phyloP scores from a whole-genome alignment of 2,888 invertebrate genomes.

The Drosophila neutralis region DNA sequence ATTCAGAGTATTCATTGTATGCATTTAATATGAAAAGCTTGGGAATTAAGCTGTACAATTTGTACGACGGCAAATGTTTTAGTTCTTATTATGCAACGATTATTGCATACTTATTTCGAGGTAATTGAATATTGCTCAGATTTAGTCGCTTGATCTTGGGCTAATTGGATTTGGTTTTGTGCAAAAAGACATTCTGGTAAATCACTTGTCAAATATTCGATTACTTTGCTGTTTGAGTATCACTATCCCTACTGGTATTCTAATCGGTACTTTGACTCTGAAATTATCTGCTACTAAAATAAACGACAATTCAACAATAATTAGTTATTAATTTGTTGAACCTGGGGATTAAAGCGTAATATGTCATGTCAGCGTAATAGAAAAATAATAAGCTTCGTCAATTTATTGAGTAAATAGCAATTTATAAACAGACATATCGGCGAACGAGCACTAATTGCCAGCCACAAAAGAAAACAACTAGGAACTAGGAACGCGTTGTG shows the following conservation, averaged over 20 bases:
- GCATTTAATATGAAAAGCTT: slow-evolving; percentile 37
- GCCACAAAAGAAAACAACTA: slow-evolving; percentile 14
- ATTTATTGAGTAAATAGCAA: slow-evolving; percentile 27
- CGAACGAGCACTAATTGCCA: slow-evolving; percentile 22
- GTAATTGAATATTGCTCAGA: slow-evolving; percentile 25
- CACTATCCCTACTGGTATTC: neutral
- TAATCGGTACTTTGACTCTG: neutral
- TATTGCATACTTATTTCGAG: slow-evolving; percentile 1
- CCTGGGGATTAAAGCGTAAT: slow-evolving; percentile 14
- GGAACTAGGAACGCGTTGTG: neutral
- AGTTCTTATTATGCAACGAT: slow-evolving; percentile 17
- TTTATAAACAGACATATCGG: slow-evolving; percentile 14
- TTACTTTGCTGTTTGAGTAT: neutral
- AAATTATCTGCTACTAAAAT: neutral
- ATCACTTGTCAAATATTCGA: neutral
- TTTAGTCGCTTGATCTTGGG: neutral
- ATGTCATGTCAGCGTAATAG: slow-evolving; percentile 11
- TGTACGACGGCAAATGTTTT: slow-evolving; percentile 2
- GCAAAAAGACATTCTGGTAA: neutral
- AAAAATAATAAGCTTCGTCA: slow-evolving; percentile 19
- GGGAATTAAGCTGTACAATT: slow-evolving; percentile 39
- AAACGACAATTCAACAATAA: slow-evolving; percentile 6
- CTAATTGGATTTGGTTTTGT: slow-evolving; percentile 1
- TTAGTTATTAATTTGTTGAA: slow-evolving; percentile 21
- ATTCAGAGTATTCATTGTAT: slow-evolving; percentile 45